Evolutionary conservation across 2,797 vertebrate genomes (phyloP), one percentile per base, ranked within the genome.

Genomic region (Microctenopoma lineatum): DNA sequence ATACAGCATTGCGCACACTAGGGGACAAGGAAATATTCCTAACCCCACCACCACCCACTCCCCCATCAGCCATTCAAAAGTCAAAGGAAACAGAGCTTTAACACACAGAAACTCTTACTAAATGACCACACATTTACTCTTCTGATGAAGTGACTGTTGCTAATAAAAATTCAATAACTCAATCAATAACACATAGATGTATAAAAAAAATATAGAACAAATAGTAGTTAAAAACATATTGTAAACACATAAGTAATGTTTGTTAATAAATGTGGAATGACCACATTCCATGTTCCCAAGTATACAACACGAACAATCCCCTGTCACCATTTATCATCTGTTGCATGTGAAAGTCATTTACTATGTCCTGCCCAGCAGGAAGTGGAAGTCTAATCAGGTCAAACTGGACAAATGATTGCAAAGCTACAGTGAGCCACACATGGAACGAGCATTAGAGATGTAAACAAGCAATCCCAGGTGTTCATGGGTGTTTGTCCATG

Each of bases 21-120:
- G 79, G 88, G 90, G 89, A 92, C 85, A 86, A 82, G 80, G 84
- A 90, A 88, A 92, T 93, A 93, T 92, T 91, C 93, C 87, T 90
- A 84, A 82, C 46, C 70, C 73, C 68, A 26, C 53, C 50, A 27
- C 74, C 59, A 52, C 53, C 48, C 59, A 38, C 51, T 54, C 66
- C 53, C 38, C 32, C 61, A 57, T 64, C 72, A 65, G 59, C 64
- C 72, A 65, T 61, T 64, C 70, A 81, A 86, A 87, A 81, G 80
- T 84, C 73, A 67, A 59, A 72, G 84, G 68, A 69, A 80, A 70
- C 70, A 34, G 41, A 75, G 63, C 58, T 83, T 83, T 72, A 66
- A 78, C 70, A 75, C 64, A 59, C 75, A 36, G 72, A 70, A 73
- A 87, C 73, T 1, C 4, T 15, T 59, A 66, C 56, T 45, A 45